Percentiles rank a stretch among this genome's conserved stretches.
Evolutionary conservation across 92 coral and sea anemone genomes (phyloP).

Genomic region (Hydrozoanthus gracilis): DNA sequence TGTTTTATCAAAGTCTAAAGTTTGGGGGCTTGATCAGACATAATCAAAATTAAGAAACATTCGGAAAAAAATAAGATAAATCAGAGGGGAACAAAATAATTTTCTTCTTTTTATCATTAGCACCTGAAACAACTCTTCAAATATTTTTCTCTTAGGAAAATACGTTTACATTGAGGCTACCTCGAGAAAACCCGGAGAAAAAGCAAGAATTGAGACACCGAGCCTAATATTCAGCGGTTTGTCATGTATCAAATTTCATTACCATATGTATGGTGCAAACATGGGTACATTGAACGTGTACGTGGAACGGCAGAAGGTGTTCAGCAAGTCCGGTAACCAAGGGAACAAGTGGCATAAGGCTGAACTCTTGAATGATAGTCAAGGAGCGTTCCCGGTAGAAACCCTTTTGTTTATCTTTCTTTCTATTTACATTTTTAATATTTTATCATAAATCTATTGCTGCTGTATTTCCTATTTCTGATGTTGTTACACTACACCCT

Average conservation of each 20-base stretch:
- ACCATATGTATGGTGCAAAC: constrained; percentile 46
- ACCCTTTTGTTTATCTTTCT: neutral
- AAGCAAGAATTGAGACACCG: constrained; percentile 26
- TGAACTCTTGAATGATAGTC: neutral
- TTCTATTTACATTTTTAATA: neutral
- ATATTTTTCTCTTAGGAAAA: neutral
- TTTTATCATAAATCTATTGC: too few relatives aligned
- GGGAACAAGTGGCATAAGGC: constrained; percentile 45
- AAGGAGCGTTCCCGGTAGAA: constrained; percentile 30
- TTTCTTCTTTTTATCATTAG: too few relatives aligned
- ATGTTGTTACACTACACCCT: too few relatives aligned
- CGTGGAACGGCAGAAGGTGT: constrained; percentile 17
- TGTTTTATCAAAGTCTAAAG: too few relatives aligned
- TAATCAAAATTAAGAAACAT: too few relatives aligned
- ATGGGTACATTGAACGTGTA: constrained; percentile 51
- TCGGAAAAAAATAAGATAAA: too few relatives aligned
- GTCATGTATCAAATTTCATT: constrained; percentile 40
- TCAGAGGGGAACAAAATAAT: too few relatives aligned
- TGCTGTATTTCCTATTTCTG: neutral
- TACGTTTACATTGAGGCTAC: constrained; percentile 21
- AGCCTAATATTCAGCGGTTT: constrained; percentile 13
- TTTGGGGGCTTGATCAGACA: too few relatives aligned
- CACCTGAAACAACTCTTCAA: too few relatives aligned
- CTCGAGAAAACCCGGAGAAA: constrained; percentile 14
- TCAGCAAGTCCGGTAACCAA: constrained; percentile 52